Evolutionary conservation across 2,113 vertebrate genomes (phyloP).

Genomic region (Mugil cephalus): DNA sequence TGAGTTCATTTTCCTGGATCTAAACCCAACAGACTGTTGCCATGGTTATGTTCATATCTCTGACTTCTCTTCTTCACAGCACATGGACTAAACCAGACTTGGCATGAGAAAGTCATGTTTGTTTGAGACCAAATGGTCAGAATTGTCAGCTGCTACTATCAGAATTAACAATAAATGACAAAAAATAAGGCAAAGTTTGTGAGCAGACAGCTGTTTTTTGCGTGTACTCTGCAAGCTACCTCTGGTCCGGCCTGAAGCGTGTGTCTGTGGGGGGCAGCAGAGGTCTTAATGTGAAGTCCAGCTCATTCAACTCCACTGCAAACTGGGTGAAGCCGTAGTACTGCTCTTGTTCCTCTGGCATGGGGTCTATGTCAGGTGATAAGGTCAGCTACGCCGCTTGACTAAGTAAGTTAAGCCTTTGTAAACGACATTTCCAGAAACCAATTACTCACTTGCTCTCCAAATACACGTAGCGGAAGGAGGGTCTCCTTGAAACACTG

Average conservation of each 20-base stretch:
- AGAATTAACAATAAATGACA: too few species aligned
- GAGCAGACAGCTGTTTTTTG: too few species aligned
- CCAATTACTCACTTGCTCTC: slow-evolving; percentile 92
- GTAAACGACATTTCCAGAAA: neutral
- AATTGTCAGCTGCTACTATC: neutral
- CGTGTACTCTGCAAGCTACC: slow-evolving; percentile 78
- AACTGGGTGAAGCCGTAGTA: slow-evolving; percentile 97
- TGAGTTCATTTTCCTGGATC: neutral
- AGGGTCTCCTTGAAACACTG: slow-evolving; percentile 90
- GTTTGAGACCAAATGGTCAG: slow-evolving; percentile 8
- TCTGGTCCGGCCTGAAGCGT: slow-evolving; percentile 97
- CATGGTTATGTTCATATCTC: slow-evolving; percentile 35
- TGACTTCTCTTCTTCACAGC: slow-evolving; percentile 18
- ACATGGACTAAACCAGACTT: slow-evolving; percentile 11
- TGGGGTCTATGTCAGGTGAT: slow-evolving; percentile 84
- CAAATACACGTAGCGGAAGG: slow-evolving; percentile 92
- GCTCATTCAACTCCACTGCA: slow-evolving; percentile 95
- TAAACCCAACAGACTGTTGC: slow-evolving; percentile 36
- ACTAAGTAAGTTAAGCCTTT: neutral
- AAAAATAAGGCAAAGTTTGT: too few species aligned
- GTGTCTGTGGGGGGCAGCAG: slow-evolving; percentile 93
- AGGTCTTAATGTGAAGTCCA: slow-evolving; percentile 84
- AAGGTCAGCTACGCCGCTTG: neutral
- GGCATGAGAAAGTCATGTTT: neutral
- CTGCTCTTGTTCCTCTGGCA: slow-evolving; percentile 90